Conservation (phyloP, 2,797 vertebrate species). For the Sardinella longiceps region DNA sequence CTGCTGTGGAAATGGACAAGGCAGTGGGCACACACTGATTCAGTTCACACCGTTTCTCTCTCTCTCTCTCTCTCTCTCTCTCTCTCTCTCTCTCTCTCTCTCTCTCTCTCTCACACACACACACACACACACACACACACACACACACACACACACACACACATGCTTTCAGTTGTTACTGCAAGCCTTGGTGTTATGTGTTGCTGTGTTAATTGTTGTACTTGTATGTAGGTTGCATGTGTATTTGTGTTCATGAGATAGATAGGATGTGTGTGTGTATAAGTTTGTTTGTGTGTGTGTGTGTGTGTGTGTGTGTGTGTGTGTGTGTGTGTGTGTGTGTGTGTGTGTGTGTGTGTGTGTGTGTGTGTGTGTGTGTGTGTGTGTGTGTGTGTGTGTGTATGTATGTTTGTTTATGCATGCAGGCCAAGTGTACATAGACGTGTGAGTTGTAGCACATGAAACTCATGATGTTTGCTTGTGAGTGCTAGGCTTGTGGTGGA, state of each 20-base stretch:
- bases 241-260: not conserved
- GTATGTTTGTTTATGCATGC: not conserved
- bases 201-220: not conserved
- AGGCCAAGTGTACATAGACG: too few species aligned
- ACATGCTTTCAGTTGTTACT: not conserved
- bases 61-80: not conserved
- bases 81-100: not conserved
- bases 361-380: not conserved
- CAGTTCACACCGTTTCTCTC: not conserved
- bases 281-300: not conserved
- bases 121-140: too few species aligned
- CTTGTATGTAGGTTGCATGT: not conserved
- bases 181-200: not conserved
- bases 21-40: constrained; percentile 54
- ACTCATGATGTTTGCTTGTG: too few species aligned
- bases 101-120: not conserved
- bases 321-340: not conserved
- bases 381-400: constrained; percentile 31
- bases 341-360: not conserved
- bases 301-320: not conserved
- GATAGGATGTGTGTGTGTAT: too few species aligned
- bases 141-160: too few species aligned
- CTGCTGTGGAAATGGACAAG: constrained; percentile 44
- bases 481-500: too few species aligned
- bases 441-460: too few species aligned